These are phyloP conservation scores for Tragopan temminckii DNA, from an alignment of 2,797 vertebrate species.

Conservation along the genomic window DNA sequence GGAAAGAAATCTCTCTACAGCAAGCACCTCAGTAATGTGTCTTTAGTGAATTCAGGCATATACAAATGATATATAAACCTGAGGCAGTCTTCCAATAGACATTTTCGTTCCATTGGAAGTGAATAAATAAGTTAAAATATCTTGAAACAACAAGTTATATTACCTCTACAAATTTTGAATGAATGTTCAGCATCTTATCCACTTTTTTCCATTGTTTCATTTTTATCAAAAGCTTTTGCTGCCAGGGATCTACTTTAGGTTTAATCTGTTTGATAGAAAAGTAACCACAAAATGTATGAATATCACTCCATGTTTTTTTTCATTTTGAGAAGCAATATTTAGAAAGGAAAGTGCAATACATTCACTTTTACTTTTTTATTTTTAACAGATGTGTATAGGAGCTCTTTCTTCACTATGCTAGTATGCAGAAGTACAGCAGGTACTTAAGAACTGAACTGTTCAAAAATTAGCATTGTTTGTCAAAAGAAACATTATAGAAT, in stretches of 20 bases:
- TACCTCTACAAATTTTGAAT: slow-evolving; percentile 82
- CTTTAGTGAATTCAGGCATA: neutral
- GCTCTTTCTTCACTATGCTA: neutral
- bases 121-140: neutral
- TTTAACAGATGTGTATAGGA: neutral
- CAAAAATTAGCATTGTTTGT: neutral
- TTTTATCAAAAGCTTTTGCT: slow-evolving; percentile 83
- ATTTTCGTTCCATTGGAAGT: neutral
- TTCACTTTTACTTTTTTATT: neutral
- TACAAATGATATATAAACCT: neutral
- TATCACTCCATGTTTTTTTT: neutral
- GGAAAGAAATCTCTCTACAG: neutral
- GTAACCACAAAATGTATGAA: neutral
- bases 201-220: slow-evolving; percentile 77
- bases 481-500: neutral
- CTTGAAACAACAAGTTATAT: neutral
- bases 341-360: neutral
- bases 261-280: slow-evolving; percentile 78
- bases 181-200: slow-evolving; percentile 80
- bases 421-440: neutral
- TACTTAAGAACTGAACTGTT: neutral
- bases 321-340: neutral
- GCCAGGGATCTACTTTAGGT: slow-evolving; percentile 84
- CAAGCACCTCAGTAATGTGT: neutral
- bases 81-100: neutral